A percentile compares a stretch with the other conserved stretches of the same genome.
phyloP scores from a whole-genome alignment of 2,797 vertebrate species.

The Myotis daubentonii region DNA sequence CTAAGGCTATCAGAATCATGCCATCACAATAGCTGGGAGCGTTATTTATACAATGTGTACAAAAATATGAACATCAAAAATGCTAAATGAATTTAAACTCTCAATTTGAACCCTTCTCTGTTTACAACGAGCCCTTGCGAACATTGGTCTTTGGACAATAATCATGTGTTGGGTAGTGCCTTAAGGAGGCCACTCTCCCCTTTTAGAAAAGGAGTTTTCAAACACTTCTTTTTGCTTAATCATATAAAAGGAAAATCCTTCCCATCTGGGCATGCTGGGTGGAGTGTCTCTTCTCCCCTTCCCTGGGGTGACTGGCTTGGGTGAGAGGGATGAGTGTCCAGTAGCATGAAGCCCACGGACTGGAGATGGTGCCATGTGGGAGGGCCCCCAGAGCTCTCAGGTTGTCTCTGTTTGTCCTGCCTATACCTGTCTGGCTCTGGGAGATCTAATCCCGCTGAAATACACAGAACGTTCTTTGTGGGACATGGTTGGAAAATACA shows the following conservation, averaged over 20 bases:
- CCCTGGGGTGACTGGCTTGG: neutral
- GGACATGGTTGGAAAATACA: neutral
- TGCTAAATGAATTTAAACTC: neutral
- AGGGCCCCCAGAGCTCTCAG: neutral
- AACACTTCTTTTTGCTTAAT: neutral
- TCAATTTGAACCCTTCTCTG: neutral
- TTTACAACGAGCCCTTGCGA: neutral
- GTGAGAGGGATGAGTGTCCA: neutral
- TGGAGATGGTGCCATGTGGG: accelerated
- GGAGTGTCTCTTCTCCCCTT: neutral
- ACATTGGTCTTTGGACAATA: neutral
- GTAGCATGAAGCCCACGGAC: accelerated
- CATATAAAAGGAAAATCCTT: neutral
- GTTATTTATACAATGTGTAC: neutral
- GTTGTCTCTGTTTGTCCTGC: neutral
- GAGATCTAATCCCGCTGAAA: neutral
- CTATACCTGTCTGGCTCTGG: neutral
- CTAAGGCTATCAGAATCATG: neutral
- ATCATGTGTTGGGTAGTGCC: accelerated
- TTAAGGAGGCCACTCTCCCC: neutral
- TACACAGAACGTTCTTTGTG: neutral
- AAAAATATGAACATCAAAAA: neutral
- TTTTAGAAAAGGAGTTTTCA: neutral
- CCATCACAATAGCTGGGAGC: neutral
- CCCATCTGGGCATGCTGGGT: too few species aligned